Percentiles rank a stretch among this genome's conserved stretches.
Evolutionary conservation across 2,888 invertebrate species (phyloP).

Genomic region (Campopleginae sp.): DNA sequence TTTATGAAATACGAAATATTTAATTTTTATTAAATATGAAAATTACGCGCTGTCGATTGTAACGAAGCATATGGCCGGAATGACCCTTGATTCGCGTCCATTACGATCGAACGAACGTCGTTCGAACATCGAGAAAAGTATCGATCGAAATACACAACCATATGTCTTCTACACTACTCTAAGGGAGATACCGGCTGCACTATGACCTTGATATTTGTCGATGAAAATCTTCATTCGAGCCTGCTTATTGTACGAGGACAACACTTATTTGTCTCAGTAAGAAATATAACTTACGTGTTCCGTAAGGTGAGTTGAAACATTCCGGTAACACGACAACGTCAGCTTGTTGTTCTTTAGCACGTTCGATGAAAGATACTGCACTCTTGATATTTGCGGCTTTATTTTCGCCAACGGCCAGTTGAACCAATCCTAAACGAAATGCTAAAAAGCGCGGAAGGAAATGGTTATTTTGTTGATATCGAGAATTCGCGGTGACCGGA

Average conservation of each 20-base stretch:
- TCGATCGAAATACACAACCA: background rate
- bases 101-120: no score
- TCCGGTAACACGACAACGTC: conserved; percentile 91
- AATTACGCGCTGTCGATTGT: no score
- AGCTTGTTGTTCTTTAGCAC: conserved; percentile 88
- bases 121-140: background rate
- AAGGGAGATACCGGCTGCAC: background rate
- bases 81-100: no score
- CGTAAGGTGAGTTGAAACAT: conserved; percentile 98
- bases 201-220: background rate
- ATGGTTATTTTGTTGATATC: background rate
- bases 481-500: background rate
- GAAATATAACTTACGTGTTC: conserved; percentile 86
- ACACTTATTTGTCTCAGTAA: background rate
- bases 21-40: no score
- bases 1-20: no score
- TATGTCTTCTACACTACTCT: background rate
- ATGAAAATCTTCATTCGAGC: background rate
- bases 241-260: background rate
- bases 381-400: conserved; percentile 91
- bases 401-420: conserved; percentile 90
- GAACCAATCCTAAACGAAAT: conserved; percentile 92
- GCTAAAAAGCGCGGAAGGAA: conserved; percentile 82
- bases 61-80: no score
- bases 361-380: conserved; percentile 89